These are phyloP conservation scores for Congeria kusceri DNA, from an alignment of 2,888 invertebrate species.

Conservation along the genomic window DNA sequence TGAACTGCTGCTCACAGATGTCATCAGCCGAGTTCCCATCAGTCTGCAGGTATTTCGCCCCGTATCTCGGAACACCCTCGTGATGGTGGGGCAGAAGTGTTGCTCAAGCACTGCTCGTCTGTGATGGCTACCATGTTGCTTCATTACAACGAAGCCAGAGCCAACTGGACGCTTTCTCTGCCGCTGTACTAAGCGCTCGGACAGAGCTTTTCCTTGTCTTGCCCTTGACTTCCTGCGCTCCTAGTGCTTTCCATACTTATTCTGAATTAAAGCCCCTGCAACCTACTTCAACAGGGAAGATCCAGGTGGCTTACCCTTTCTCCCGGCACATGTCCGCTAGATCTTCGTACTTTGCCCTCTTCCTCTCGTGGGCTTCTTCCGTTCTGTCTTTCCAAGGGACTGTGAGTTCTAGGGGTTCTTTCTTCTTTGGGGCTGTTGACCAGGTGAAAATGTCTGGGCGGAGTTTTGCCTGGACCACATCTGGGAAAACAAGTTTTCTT, in stretches of 20 bases:
- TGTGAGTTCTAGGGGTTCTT: neutral
- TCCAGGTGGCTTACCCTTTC: neutral
- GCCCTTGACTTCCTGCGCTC: too few relatives aligned
- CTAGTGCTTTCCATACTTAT: neutral
- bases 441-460: constrained; percentile 10
- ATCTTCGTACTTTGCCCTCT: too few relatives aligned
- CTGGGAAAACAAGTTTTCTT: constrained; percentile 18
- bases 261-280: neutral
- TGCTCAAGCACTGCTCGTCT: neutral
- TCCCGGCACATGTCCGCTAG: neutral
- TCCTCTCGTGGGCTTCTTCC: too few relatives aligned
- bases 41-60: neutral
- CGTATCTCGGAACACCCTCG: neutral
- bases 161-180: constrained; percentile 2
- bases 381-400: too few relatives aligned
- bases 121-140: too few relatives aligned
- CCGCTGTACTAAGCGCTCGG: neutral
- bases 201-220: neutral
- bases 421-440: neutral
- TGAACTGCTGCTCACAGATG: too few relatives aligned
- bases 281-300: neutral
- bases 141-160: neutral
- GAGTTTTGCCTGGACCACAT: constrained; percentile 17
- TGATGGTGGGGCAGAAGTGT: neutral
- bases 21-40: neutral